These are phyloP conservation scores for Apis cerana DNA, from an alignment of 1,140 invertebrate genomes.

Conservation along the genomic window DNA sequence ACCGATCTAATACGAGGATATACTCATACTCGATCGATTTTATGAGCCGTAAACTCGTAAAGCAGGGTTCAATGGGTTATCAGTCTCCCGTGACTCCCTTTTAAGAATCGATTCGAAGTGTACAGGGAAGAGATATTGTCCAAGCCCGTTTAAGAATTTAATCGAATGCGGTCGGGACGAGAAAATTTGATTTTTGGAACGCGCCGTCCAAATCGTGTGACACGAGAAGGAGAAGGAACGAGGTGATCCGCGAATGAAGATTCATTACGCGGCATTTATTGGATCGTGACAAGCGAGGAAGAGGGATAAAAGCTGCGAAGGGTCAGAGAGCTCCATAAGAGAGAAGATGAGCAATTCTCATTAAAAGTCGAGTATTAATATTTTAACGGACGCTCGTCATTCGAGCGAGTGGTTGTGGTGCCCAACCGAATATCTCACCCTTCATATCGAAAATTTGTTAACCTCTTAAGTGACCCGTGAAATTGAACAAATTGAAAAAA, in stretches of 20 bases:
- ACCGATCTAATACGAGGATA: background rate
- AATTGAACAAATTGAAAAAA: too few species aligned
- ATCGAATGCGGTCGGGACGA: slow-evolving; percentile 28
- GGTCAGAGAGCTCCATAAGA: slow-evolving; percentile 55
- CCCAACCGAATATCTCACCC: slow-evolving; percentile 47
- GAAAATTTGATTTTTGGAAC: slow-evolving; percentile 53
- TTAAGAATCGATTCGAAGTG: background rate
- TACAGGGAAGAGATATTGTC: background rate
- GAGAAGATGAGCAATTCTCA: slow-evolving; percentile 58
- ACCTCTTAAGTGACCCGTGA: background rate
- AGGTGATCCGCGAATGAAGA: slow-evolving; percentile 56
- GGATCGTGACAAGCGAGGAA: slow-evolving; percentile 58
- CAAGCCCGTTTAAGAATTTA: slow-evolving; percentile 56
- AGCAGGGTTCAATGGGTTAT: slow-evolving; percentile 6
- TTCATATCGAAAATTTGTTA: background rate
- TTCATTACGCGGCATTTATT: slow-evolving; percentile 61
- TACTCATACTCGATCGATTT: background rate
- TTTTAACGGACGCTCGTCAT: slow-evolving; percentile 63
- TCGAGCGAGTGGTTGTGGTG: slow-evolving; percentile 50
- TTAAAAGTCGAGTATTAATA: slow-evolving; percentile 69
- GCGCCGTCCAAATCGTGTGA: slow-evolving; percentile 14
- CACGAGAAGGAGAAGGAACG: background rate
- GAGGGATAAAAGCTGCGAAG: slow-evolving; percentile 26
- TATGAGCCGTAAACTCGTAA: background rate
- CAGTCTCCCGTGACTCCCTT: slow-evolving; percentile 8